Evolutionary conservation across 1,140 invertebrate species (phyloP), one percentile per base, ranked within the genome.

Genomic region (Idris sp.): DNA sequence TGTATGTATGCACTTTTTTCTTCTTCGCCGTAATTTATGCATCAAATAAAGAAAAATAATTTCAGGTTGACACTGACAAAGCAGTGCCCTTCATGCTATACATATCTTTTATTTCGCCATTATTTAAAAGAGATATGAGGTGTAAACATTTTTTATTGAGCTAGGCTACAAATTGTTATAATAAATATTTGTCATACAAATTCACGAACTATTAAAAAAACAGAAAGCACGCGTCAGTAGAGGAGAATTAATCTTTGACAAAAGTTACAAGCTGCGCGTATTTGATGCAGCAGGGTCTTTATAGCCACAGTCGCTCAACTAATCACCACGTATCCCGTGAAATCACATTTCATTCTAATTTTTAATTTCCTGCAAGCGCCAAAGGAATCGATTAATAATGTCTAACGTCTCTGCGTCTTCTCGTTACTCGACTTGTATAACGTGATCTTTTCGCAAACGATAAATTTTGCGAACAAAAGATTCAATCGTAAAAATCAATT

Each of bases 391-490:
- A 72, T 72, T 72, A 72, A 72, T 72, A 64, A 58, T 46, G 53
- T 35, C 59, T 64, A 73, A 65, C 53, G 59, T 58, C 69, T 53
- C 30, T 53, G 46, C 59, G 36, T 59, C 51, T 59, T 44, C 53
- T 59, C 26, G 11, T n/a, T n/a, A n/a, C 69, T 30, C 28, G 38
- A 65, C 46, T 59, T 62, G n/a, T n/a, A 65, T 73, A 59, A 58
- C 46, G 36, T 58, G 48, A 16, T 58, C 59, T 35, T 73, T 73
- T 74, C 72, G 61, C 65, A 44, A 72, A 33, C 61, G 28, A 64
- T 78, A 75, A 71, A 78, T 75, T 69, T 59, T 40, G 51, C 54
- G 54, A 68, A 75, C 38, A 74, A 72, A 71, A 54, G 43, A 61
- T 51, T 10, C 56, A 7, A 48, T 41, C 25, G 46, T 73, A 58